Base-by-base conservation (phyloP, 2,113 vertebrate genomes). In the Vulpes ferrilata region DNA sequence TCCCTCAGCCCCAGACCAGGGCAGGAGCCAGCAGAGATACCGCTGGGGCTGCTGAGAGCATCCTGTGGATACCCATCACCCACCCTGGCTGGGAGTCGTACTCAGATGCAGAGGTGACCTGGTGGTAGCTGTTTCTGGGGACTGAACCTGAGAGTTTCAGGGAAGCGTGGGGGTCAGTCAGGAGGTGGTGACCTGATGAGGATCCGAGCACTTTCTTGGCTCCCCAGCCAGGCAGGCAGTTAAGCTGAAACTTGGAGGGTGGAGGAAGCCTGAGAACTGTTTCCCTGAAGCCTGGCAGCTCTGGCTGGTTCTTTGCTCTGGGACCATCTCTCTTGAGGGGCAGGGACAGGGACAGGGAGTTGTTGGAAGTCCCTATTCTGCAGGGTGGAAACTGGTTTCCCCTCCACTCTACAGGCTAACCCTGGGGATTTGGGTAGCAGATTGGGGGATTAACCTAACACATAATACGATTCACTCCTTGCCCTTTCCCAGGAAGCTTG, bases 301-400 rank as follows among this genome's bases (percentile, higher is more conserved):
- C 83, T 22, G 20, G 69, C 78, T 59, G 82, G 96, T 62, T 85
- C 88, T 86, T 62, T 59, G 51, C 53, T 78, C 30, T 8, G 55
- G 80, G 60, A 30, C 83, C 30, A 95, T 65, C 91, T 88, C 53
- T 38, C 59, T 84, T 51, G 1, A 48, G 62, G 84, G 93, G 85
- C 67, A 79, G 55, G 86, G 65, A 55, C 59, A 1, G 43, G 43
- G 43, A 7, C 43, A 1, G 13, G 11, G 38, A 69, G 55, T 11
- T 25, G 15, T 51, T 15, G 57, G 81, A 38, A 86, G 19, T 73
- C 93, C 81, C 73, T 48, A 82, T 60, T 88, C 82, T 82, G 48
- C 82, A 67, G 82, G 96, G 20, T 48, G 25, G 78, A 91, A 91
- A 90, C 96, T 94, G 82, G 96, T 85, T 96, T 96, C 71, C 59